phyloP scores from a whole-genome alignment of 2,113 vertebrate species.

The Crotalus tigris region DNA sequence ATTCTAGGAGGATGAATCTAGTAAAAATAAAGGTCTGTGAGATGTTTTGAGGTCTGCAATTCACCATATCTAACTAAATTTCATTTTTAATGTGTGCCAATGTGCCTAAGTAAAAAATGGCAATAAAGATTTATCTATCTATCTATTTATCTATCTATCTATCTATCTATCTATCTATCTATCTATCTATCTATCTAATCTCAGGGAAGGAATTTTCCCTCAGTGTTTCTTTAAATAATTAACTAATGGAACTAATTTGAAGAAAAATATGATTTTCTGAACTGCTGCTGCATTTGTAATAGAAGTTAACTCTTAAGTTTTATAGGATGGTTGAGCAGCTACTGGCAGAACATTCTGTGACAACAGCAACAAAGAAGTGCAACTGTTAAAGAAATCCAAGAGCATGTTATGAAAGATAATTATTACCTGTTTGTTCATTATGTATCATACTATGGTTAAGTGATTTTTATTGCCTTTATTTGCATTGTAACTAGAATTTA shows the following conservation, averaged over 20 bases:
- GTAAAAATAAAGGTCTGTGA: constrained; percentile 43
- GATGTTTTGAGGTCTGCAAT: constrained; percentile 53
- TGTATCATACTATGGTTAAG: constrained; percentile 50
- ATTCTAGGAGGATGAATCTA: constrained; percentile 45
- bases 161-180: no score
- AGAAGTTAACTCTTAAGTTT: constrained; percentile 37
- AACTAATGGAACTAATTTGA: constrained; percentile 31
- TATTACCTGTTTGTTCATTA: constrained; percentile 38
- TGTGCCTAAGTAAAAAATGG: no score
- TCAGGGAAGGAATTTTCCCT: constrained; percentile 40
- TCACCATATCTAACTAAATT: constrained; percentile 18
- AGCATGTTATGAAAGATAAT: constrained; percentile 43
- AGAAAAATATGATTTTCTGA: constrained; percentile 34
- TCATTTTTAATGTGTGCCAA: no score
- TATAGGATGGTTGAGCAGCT: constrained; percentile 37
- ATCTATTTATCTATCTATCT: no score
- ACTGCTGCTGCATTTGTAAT: constrained; percentile 40
- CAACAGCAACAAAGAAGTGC: constrained; percentile 23
- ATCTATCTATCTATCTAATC: no score
- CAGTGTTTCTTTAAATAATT: constrained; percentile 4
- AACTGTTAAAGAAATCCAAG: constrained; percentile 52
- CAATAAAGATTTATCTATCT: no score
- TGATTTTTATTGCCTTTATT: constrained; percentile 48
- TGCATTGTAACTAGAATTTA: constrained; percentile 4
- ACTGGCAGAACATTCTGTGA: constrained; percentile 42